A percentile compares a stretch with the other conserved stretches of the same genome.
Evolutionary conservation across 2,113 vertebrate genomes (phyloP).

Genomic region (Rhagologus leucostigma): DNA sequence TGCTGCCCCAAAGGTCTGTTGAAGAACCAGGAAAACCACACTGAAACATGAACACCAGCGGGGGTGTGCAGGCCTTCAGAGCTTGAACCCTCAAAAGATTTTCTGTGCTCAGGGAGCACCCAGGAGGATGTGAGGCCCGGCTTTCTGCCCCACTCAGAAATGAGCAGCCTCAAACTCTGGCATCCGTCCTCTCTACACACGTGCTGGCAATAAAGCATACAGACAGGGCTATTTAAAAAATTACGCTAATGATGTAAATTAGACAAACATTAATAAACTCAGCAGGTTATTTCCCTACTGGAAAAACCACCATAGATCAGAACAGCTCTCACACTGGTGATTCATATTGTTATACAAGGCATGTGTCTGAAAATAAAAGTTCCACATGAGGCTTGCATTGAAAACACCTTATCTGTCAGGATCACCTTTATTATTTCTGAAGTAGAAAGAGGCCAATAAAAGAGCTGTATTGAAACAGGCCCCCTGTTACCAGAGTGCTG

Average conservation of each 20-base stretch:
- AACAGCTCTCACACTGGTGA: neutral
- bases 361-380: conserved; percentile 29
- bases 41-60: rapidly evolving
- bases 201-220: neutral
- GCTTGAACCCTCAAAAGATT: neutral
- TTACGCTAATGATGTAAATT: conserved; percentile 53
- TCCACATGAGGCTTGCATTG: conserved; percentile 26
- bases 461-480: conserved; percentile 38
- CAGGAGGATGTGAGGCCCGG: neutral
- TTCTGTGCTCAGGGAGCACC: neutral
- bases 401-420: conserved; percentile 25
- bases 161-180: neutral
- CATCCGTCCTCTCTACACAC: neutral
- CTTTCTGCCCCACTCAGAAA: rapidly evolving
- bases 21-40: neutral
- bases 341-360: conserved; percentile 31
- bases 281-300: conserved; percentile 58
- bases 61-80: neutral
- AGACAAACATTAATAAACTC: conserved; percentile 67
- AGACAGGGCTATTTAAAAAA: conserved; percentile 34
- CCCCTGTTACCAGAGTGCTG: neutral
- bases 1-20: neutral
- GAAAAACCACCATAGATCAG: conserved; percentile 20
- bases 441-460: conserved; percentile 55
- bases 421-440: conserved; percentile 31